A percentile compares a stretch with the other conserved stretches of the same genome.
Evolutionary conservation across 2,888 invertebrate genomes (phyloP).

Genomic region (Luperina testacea): DNA sequence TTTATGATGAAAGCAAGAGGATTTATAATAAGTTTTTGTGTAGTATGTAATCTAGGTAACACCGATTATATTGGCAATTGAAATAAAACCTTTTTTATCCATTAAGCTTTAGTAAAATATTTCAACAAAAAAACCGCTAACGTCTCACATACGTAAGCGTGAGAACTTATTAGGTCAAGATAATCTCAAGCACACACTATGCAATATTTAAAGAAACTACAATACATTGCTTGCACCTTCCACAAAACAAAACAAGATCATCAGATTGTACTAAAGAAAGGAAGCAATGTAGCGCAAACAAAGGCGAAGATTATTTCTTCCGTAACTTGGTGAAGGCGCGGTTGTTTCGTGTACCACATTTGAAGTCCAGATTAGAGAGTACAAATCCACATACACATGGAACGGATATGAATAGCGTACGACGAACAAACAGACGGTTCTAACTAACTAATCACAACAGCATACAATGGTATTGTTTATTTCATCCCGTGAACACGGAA

Average conservation of each 20-base stretch:
- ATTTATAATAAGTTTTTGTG: neutral
- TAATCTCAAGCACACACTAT: slow-evolving; percentile 23
- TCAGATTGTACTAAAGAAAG: neutral
- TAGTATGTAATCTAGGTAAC: neutral
- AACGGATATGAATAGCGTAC: slow-evolving; percentile 82
- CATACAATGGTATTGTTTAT: slow-evolving; percentile 88
- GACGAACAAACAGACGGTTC: slow-evolving; percentile 81
- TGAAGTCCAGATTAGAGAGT: slow-evolving; percentile 64
- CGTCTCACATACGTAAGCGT: slow-evolving; percentile 10
- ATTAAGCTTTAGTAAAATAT: slow-evolving; percentile 12
- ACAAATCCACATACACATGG: slow-evolving; percentile 65
- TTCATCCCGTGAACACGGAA: slow-evolving; percentile 82
- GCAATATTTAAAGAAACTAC: neutral
- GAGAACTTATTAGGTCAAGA: slow-evolving; percentile 47
- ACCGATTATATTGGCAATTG: neutral
- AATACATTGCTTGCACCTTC: slow-evolving; percentile 17
- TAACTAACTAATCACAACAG: slow-evolving; percentile 82
- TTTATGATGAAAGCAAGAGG: neutral
- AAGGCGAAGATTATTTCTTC: neutral
- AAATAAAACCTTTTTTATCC: neutral
- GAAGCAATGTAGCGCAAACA: slow-evolving; percentile 13
- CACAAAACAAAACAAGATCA: neutral
- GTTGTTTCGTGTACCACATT: slow-evolving; percentile 48
- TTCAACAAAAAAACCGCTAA: slow-evolving; percentile 27
- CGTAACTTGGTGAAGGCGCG: slow-evolving; percentile 11